Conservation (phyloP, 2,113 vertebrate species). For the Bostrychus sinensis region DNA sequence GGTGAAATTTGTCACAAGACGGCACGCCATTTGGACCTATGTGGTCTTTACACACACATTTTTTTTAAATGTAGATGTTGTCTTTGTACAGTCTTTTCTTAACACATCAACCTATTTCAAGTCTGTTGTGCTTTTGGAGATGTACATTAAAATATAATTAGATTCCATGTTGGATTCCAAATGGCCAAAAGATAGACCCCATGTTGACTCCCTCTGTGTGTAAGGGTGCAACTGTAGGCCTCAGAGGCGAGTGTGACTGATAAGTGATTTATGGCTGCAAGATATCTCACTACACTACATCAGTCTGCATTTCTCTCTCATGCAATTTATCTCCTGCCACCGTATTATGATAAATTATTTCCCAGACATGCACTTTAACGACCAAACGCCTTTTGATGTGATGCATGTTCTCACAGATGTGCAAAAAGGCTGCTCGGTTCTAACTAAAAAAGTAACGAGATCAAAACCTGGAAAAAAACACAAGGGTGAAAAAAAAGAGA, state of each 20-base stretch:
- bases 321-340: conserved; percentile 69
- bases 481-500: conserved; percentile 50
- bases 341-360: conserved; percentile 68
- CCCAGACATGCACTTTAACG: conserved; percentile 60
- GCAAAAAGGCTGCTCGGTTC: conserved; percentile 46
- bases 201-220: not conserved
- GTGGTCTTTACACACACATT: no score
- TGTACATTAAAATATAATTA: conserved; percentile 5
- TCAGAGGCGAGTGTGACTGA: conserved; percentile 63
- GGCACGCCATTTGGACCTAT: no score
- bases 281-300: conserved; percentile 44
- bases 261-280: conserved; percentile 38
- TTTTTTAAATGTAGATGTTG: no score
- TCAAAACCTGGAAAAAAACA: conserved; percentile 20
- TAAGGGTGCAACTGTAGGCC: conserved; percentile 24
- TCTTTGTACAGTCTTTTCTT: no score
- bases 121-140: not conserved
- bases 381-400: conserved; percentile 32
- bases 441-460: not conserved
- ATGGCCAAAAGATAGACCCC: conserved; percentile 15
- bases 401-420: conserved; percentile 36
- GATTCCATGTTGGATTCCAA: conserved; percentile 10
- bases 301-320: conserved; percentile 71
- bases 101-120: not conserved
- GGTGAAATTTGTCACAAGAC: no score